phyloP scores from a whole-genome alignment of 2,797 vertebrate species.

The Cercopithecus petaurista region DNA sequence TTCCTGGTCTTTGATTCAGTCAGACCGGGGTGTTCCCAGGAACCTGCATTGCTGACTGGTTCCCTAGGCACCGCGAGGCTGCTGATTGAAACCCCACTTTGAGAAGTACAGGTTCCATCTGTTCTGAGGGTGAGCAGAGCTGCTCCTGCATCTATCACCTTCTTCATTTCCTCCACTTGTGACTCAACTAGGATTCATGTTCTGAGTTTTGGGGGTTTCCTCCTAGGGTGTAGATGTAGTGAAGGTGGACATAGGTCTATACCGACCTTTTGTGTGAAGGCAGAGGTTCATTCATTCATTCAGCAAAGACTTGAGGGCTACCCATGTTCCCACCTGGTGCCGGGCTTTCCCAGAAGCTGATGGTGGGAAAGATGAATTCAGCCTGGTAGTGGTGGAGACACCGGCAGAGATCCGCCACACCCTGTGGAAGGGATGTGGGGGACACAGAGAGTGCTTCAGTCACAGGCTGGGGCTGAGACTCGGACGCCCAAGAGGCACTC shows the following conservation, averaged over 20 bases:
- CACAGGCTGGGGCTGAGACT: background rate
- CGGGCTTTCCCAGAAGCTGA: accelerated
- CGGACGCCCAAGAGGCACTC: background rate
- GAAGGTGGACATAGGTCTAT: background rate
- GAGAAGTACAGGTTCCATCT: background rate
- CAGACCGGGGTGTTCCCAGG: background rate
- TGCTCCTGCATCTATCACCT: accelerated
- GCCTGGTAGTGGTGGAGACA: background rate
- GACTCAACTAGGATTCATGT: background rate
- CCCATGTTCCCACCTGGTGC: accelerated
- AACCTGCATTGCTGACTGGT: accelerated
- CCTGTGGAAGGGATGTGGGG: background rate
- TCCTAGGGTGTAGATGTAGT: accelerated
- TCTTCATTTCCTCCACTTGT: background rate
- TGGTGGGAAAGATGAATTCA: background rate
- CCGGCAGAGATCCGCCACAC: accelerated
- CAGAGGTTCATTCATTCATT: background rate
- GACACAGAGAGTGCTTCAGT: accelerated
- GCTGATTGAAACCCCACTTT: background rate
- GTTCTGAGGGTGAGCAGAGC: accelerated
- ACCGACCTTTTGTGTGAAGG: accelerated
- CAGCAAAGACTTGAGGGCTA: background rate
- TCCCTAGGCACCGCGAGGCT: accelerated
- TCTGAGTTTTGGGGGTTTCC: background rate
- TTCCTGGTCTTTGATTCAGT: background rate